Evolutionary conservation across 2,888 invertebrate species (phyloP), one percentile per base, ranked within the genome.

Genomic region (Zele albiditarsus): DNA sequence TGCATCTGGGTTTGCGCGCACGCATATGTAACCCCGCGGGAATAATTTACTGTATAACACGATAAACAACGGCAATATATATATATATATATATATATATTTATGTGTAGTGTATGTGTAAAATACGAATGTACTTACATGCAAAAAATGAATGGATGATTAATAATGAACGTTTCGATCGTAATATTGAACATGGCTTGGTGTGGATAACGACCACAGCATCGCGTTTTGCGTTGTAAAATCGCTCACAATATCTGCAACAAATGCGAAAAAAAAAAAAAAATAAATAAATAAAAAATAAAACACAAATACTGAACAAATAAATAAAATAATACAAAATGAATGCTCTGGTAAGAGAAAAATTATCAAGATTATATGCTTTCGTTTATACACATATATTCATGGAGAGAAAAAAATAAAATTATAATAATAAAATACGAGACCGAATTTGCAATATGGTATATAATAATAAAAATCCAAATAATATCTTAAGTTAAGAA

Each of bases 1-100:
- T 57, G 58, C 58, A 58, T 58, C 33, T 20, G 8, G 67, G 68
- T 63, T 62, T 60, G 20, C 58, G 69, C 74, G 20, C 62, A 71
- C 68, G 69, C 73, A 63, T 72, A 58, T 58, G n/a, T 25, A 60
- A 58, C 62, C 27, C 20, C 53, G 67, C n/a, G 23, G 62, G 75
- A 62, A 71, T 63, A 71, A 62, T 31, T 31, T 38, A 28, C 49
- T 28, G 46, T 33, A 46, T 28, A 27, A 67, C 49, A n/a, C 14
- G 6, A 31, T 23, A 42, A 25, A 23, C 62, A 14, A 20, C 53
- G n/a, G 46, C 66, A 23, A 28, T 25, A 46, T 20, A 46, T 14
- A 67, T 28, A 70, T n/a, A 65, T 38, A 42, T 49, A 31, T 68
- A 42, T 12, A 60, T n/a, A 33, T 28, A 49, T 33, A 42, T 33